Evolutionary conservation across 1,140 invertebrate genomes (phyloP).

Genomic region (Amyelois transitella): DNA sequence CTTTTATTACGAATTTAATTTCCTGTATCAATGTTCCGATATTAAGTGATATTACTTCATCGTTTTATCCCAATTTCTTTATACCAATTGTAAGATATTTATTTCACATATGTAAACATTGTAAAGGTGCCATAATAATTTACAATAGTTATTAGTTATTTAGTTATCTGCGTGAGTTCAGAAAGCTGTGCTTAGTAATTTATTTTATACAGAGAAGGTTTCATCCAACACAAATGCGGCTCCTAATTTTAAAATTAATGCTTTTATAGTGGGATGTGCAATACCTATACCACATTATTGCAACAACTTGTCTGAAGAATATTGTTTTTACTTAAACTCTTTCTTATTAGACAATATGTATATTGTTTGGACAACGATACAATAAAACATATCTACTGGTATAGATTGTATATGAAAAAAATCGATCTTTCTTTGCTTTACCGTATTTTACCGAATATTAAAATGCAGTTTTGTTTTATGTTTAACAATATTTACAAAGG

Average conservation of each 20-base stretch:
- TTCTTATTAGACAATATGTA: too few relatives aligned
- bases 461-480: too few relatives aligned
- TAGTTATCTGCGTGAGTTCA: neutral
- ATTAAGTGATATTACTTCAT: slow-evolving; percentile 10
- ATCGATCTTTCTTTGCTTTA: too few relatives aligned
- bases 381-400: too few relatives aligned
- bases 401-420: too few relatives aligned
- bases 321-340: too few relatives aligned
- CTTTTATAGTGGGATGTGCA: too few relatives aligned
- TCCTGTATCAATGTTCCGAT: slow-evolving; percentile 1
- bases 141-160: slow-evolving; percentile 17
- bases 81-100: slow-evolving; percentile 11
- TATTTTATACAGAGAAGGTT: neutral
- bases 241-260: too few relatives aligned
- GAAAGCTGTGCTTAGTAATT: neutral
- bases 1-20: slow-evolving; percentile 4
- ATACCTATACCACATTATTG: too few relatives aligned
- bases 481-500: neutral
- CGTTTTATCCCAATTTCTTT: slow-evolving; percentile 13
- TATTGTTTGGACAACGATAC: too few relatives aligned
- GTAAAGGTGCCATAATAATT: slow-evolving; percentile 30
- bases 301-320: too few relatives aligned
- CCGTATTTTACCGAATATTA: too few relatives aligned
- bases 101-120: neutral
- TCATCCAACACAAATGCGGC: neutral